Base-by-base conservation (phyloP, 2,797 vertebrate species). In the Dipus sagitta region DNA sequence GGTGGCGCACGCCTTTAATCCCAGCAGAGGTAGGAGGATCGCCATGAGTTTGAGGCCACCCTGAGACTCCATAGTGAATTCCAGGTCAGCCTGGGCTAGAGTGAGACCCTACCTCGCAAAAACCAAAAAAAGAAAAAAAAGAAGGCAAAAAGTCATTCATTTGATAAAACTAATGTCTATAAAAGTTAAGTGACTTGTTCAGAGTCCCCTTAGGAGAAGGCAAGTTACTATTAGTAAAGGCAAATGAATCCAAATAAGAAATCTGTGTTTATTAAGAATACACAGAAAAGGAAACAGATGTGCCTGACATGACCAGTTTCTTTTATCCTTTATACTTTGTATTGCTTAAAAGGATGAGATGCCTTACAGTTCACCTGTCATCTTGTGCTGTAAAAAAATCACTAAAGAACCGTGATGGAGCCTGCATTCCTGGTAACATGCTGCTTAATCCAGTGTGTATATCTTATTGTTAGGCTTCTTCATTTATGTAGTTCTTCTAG, bases 201-300 rank as follows among this genome's bases (percentile, higher is more conserved):
- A 65, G 54, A 64, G 24, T 79, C 8, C 20, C 28, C 28, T 21
- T 14, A 68, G 79, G 28, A 82, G 23, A 86, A 71, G n/a, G 71
- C 42, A 17, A 93, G 65, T 72, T 67, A 75, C 79, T 88, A 85
- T 60, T n/a, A 82, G 78, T n/a, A 83, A 42, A 47, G 24, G n/a
- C 89, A 74, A 74, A 82, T 20, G 6, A 80, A 90, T 12, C 28
- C 65, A 88, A 94, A 90, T 26, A 74, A 85, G 62, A 79, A 64
- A 60, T 38, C 85, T 23, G 78, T 74, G 42, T 26, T 83, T 92
- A 67, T 84, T 90, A 70, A 94, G 92, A 79, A 68, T 74, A 47
- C n/a, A 23, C 58, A 32, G 28, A 13, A 89, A 93, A 60, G 34
- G 62, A 90, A 85, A 84, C 6, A 76, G 47, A 76, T 26, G 54